phyloP scores from a whole-genome alignment of 1,140 invertebrate species.

The Temnothorax nylanderi region DNA sequence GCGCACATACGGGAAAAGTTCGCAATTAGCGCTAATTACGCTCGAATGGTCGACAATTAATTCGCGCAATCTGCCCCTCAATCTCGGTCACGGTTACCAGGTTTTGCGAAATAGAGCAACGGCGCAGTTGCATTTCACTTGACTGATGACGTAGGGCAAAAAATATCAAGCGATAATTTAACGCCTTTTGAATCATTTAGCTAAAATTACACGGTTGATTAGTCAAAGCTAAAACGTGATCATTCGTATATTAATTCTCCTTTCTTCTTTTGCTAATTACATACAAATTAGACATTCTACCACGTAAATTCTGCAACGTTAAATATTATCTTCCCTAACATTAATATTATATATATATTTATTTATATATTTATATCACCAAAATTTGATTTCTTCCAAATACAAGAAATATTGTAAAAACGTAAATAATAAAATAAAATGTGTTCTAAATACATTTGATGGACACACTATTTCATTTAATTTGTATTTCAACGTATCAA shows the following conservation, averaged over 20 bases:
- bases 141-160: constrained; percentile 43
- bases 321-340: neutral
- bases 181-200: constrained; percentile 29
- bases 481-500: neutral
- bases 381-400: neutral
- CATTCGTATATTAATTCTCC: neutral
- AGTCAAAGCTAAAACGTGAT: neutral
- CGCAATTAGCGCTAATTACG: constrained; percentile 60
- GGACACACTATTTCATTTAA: neutral
- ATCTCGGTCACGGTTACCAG: constrained; percentile 59
- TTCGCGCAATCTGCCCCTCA: constrained; percentile 55
- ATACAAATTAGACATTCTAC: neutral
- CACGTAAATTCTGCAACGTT: neutral
- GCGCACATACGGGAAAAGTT: constrained; percentile 57
- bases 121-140: constrained; percentile 30
- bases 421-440: neutral
- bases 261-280: neutral
- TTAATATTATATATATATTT: neutral
- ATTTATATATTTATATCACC: neutral
- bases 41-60: constrained; percentile 62
- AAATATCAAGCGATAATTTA: constrained; percentile 31
- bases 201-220: neutral
- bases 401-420: neutral
- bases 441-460: neutral
- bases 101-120: constrained; percentile 52